A percentile compares a stretch with the other conserved stretches of the same genome.
phyloP scores from a whole-genome alignment of 2,113 vertebrate species.

The Rallus limicola region DNA sequence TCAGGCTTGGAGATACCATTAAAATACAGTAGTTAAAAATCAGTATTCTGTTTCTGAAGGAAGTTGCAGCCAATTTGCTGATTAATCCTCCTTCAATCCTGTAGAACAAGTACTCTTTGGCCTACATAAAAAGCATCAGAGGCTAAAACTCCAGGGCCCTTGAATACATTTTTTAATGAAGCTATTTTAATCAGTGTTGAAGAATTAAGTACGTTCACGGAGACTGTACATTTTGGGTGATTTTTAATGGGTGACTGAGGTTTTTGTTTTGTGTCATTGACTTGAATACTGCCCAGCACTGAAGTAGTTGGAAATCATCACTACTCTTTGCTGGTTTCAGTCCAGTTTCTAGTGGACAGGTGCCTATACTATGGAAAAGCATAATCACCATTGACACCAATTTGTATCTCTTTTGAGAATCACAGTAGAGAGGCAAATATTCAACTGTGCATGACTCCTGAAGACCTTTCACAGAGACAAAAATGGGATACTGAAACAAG shows the following conservation, averaged over 20 bases:
- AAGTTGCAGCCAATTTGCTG: conserved; percentile 62
- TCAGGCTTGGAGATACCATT: conserved; percentile 12
- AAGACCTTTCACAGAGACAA: background rate
- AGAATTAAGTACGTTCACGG: conserved; percentile 5
- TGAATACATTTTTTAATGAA: conserved; percentile 43
- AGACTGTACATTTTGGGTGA: background rate
- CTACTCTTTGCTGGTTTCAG: background rate
- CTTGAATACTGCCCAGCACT: background rate
- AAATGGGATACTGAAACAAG: background rate
- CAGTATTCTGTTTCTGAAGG: conserved; percentile 53
- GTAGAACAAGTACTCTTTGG: conserved; percentile 57
- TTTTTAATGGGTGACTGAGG: background rate
- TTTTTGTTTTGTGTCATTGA: background rate
- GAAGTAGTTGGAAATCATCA: background rate
- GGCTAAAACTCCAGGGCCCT: conserved; percentile 37
- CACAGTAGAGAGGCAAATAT: background rate
- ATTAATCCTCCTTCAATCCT: conserved; percentile 59
- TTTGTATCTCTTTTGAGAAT: background rate
- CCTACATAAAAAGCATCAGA: conserved; percentile 44
- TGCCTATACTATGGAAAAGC: background rate
- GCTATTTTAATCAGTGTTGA: conserved; percentile 56
- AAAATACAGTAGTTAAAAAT: conserved; percentile 56
- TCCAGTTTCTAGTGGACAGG: background rate
- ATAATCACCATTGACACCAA: background rate
- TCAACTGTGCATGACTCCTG: background rate